Evolutionary conservation across 2,888 invertebrate species (phyloP).

Genomic region (Euzetes globulus): DNA sequence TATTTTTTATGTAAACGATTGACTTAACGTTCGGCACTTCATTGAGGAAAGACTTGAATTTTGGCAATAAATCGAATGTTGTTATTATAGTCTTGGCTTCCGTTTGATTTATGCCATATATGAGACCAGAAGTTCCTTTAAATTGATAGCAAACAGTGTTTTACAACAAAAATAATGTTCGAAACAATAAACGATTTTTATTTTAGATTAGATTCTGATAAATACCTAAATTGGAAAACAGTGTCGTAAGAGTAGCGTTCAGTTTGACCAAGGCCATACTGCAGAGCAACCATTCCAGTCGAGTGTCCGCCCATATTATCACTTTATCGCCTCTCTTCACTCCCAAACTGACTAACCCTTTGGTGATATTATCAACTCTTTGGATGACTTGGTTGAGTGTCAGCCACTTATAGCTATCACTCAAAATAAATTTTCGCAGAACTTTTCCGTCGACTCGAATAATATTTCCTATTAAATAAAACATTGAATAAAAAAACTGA

Average conservation of each 20-base stretch:
- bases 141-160: background rate
- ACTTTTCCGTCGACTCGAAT: conserved; percentile 30
- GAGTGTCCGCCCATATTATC: conserved; percentile 33
- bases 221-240: conserved; percentile 34
- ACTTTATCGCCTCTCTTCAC: conserved; percentile 24
- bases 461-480: conserved; percentile 14
- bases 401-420: conserved; percentile 31
- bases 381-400: conserved; percentile 22
- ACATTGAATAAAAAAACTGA: background rate
- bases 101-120: conserved; percentile 33
- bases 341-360: conserved; percentile 20
- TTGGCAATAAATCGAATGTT: conserved; percentile 29
- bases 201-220: background rate
- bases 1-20: conserved; percentile 28
- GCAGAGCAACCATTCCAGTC: conserved; percentile 29
- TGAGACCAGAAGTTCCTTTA: conserved; percentile 24
- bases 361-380: conserved; percentile 21
- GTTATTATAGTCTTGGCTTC: conserved; percentile 25
- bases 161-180: background rate
- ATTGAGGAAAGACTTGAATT: conserved; percentile 6
- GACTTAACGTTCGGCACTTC: conserved; percentile 24
- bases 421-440: conserved; percentile 27
- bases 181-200: background rate
- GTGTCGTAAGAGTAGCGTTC: conserved; percentile 9
- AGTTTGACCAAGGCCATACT: conserved; percentile 22